Evolutionary conservation across 2,888 invertebrate genomes (phyloP).

Genomic region (Latrodectus elegans): DNA sequence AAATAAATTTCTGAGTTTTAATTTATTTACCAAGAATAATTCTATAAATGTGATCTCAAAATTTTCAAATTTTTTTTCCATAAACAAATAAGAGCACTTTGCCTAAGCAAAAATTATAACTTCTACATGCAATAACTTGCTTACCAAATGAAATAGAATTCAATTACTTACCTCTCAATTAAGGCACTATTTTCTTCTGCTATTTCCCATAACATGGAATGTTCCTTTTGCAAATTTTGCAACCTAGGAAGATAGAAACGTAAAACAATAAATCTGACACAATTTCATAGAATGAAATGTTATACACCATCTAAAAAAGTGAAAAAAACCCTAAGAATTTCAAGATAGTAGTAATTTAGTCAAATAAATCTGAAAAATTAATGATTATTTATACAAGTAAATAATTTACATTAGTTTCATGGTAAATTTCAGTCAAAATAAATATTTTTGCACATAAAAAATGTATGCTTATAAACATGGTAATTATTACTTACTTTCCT

Average conservation of each 20-base stretch:
- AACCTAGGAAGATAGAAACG: slow-evolving; percentile 25
- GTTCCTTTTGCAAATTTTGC: slow-evolving; percentile 25
- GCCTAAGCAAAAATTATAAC: neutral
- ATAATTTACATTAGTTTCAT: neutral
- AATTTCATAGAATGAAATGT: neutral
- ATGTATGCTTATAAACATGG: no score
- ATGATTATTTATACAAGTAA: neutral
- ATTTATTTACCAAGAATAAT: neutral
- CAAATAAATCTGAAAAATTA: neutral
- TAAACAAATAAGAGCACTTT: neutral
- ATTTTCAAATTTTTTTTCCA: neutral
- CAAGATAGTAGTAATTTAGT: neutral
- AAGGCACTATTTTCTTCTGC: slow-evolving; percentile 44
- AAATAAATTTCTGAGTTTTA: neutral
- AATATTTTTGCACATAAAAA: no score
- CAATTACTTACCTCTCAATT: slow-evolving; percentile 30
- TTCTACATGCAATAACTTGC: neutral
- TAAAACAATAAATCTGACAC: neutral
- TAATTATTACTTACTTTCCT: no score
- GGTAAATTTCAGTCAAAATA: neutral
- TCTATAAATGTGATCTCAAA: neutral
- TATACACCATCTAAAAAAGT: neutral
- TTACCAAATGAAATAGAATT: neutral
- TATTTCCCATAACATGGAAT: slow-evolving; percentile 37
- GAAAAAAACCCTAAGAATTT: neutral